Evolutionary conservation across 2,113 vertebrate genomes (phyloP), one percentile per base, ranked within the genome.

Genomic region (Hippocampus comes): DNA sequence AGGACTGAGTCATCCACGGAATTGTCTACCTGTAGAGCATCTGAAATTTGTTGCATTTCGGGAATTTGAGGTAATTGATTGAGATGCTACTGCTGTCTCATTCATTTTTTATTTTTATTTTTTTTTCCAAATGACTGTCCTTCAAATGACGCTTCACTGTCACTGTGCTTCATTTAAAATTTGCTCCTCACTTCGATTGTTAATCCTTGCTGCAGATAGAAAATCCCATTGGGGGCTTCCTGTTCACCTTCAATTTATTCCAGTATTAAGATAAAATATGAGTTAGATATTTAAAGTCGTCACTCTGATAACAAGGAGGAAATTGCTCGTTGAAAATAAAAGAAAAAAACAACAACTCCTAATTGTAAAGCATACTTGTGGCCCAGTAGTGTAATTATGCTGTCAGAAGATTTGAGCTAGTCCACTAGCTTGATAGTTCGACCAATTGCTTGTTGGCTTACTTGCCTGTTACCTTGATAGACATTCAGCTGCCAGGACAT

Each of bases 1-100:
- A 63, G 76, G 72, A 73, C 72, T 84, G 84, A 85, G 71, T 86
- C 86, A 84, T 57, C 18, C 72, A 25, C 4, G 70, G 69, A 78
- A 65, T 74, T 51, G 60, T 84, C 57, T 72, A 85, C 80, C 82
- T 80, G 77, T 79, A 63, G 84, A 66, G 42, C 27, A 27, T 53
- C 17, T 49, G 65, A 70, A 68, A 49, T 74, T 71, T 72, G 61
- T 60, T 72, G 71, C 66, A 68, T 65, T 60, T 71, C 76, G 49
- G 34, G 49, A 34, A 18, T 1, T 51, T 46, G 67, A 0, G 56
- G 66, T 65, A 66, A 15, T 51, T 46, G 1, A 55, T 53, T 72
- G 12, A 49, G 25, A 34, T 61, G 56, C 27, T 15, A 49, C 48
- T 49, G 0, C 42, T 53, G 55, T 21, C 48, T 61, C 27, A 18